A percentile compares a stretch with the other conserved stretches of the same genome.
phyloP scores from a whole-genome alignment of 2,888 invertebrate species.

The Drosophila melanosoma region DNA sequence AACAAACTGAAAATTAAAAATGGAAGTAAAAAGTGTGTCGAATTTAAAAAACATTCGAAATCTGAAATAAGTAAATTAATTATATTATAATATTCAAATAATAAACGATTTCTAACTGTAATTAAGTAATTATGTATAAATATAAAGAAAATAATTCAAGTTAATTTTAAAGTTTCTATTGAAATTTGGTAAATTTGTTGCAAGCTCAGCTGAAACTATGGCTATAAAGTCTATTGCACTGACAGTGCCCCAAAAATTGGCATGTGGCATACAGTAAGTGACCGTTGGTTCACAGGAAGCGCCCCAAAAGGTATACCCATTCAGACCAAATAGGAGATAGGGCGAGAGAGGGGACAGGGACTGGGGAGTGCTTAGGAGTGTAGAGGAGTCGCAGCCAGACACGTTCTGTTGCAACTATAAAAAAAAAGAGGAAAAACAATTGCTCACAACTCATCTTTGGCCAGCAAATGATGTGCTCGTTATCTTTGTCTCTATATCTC shows the following conservation, averaged over 20 bases:
- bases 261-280: slow-evolving; percentile 2
- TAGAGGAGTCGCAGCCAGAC: slow-evolving; percentile 43
- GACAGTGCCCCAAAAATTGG: slow-evolving; percentile 4
- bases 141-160: neutral
- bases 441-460: slow-evolving; percentile 73
- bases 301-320: slow-evolving; percentile 35
- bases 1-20: neutral
- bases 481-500: neutral
- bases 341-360: too few relatives aligned
- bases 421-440: slow-evolving; percentile 49
- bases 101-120: neutral
- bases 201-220: slow-evolving; percentile 11
- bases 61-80: neutral
- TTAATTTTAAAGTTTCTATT: neutral
- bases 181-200: neutral
- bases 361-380: neutral
- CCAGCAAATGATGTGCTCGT: slow-evolving; percentile 60
- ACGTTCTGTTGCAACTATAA: slow-evolving; percentile 44
- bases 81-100: neutral
- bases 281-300: slow-evolving; percentile 67
- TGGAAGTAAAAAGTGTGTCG: too few relatives aligned
- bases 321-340: neutral
- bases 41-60: too few relatives aligned
- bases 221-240: neutral
- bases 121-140: too few relatives aligned